Evolutionary conservation across 2,113 vertebrate genomes (phyloP).

Genomic region (Azemiops feae): DNA sequence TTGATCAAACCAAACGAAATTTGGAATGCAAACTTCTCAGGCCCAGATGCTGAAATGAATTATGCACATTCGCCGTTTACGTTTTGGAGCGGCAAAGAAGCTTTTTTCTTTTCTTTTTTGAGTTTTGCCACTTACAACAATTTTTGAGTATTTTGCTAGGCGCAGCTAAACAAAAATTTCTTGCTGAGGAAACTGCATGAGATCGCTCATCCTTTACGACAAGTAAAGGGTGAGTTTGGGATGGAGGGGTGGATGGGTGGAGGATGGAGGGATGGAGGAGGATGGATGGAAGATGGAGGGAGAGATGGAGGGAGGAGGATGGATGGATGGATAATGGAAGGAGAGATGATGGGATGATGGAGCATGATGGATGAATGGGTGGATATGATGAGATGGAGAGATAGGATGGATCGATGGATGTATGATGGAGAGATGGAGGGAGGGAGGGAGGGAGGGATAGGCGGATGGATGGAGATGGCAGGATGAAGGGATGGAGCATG

Average conservation of each 20-base stretch:
- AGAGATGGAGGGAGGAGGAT: not conserved
- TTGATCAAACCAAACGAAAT: constrained; percentile 69
- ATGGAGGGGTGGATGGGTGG: no score
- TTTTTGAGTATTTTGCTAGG: constrained; percentile 46
- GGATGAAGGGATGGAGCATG: no score
- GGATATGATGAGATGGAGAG: no score
- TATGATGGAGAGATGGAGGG: no score
- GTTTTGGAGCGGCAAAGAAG: constrained; percentile 58
- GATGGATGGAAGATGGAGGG: no score
- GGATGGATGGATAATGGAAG: not conserved
- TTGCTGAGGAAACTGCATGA: constrained; percentile 45
- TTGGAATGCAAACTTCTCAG: constrained; percentile 71
- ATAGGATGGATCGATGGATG: not conserved
- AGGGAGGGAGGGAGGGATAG: no score
- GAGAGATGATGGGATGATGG: not conserved
- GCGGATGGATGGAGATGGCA: no score
- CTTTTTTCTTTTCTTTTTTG: constrained; percentile 35
- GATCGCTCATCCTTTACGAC: not conserved
- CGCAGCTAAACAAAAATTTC: constrained; percentile 60
- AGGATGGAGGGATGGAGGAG: no score
- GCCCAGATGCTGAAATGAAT: constrained; percentile 72
- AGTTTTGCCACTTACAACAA: constrained; percentile 51
- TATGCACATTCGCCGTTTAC: constrained; percentile 72
- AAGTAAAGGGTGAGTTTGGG: not conserved
- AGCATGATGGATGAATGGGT: not conserved